Conservation (phyloP, 92 coral and sea anemone species). For the Porites evermanni region DNA sequence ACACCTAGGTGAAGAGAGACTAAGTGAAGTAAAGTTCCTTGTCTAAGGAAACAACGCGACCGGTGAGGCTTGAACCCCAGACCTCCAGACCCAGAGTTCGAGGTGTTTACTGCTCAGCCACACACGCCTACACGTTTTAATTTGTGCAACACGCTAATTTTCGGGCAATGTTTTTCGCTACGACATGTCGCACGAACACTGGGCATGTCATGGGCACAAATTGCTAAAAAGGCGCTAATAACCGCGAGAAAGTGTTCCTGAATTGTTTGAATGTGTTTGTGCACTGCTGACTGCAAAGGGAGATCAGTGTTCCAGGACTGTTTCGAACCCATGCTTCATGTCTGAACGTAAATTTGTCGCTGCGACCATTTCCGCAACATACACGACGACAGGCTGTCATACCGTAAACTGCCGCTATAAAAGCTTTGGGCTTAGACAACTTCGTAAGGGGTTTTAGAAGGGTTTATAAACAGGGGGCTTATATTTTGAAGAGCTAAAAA, state of each 20-base stretch:
- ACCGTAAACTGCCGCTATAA: too few relatives aligned
- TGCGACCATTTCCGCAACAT: not conserved
- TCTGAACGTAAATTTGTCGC: not conserved
- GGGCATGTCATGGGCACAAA: conserved; percentile 1
- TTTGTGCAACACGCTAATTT: not conserved
- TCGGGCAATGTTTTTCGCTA: conserved; percentile 3
- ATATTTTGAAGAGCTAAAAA: too few relatives aligned
- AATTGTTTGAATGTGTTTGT: not conserved
- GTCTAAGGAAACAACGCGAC: too few relatives aligned
- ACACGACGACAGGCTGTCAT: not conserved
- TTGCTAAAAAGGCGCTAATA: not conserved
- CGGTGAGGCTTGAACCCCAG: too few relatives aligned
- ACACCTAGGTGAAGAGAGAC: too few relatives aligned
- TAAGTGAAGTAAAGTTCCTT: too few relatives aligned
- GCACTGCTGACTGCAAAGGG: not conserved
- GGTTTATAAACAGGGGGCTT: too few relatives aligned
- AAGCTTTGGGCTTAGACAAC: too few relatives aligned
- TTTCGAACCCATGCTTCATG: not conserved
- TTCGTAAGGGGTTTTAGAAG: too few relatives aligned
- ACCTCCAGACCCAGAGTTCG: not conserved
- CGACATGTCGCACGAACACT: conserved; percentile 10
- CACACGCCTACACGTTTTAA: not conserved
- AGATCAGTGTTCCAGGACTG: not conserved
- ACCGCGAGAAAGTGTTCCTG: not conserved
- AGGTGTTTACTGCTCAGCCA: too few relatives aligned